Base-by-base conservation (phyloP, 2,113 vertebrate species). In the Rhizomys pruinosus region DNA sequence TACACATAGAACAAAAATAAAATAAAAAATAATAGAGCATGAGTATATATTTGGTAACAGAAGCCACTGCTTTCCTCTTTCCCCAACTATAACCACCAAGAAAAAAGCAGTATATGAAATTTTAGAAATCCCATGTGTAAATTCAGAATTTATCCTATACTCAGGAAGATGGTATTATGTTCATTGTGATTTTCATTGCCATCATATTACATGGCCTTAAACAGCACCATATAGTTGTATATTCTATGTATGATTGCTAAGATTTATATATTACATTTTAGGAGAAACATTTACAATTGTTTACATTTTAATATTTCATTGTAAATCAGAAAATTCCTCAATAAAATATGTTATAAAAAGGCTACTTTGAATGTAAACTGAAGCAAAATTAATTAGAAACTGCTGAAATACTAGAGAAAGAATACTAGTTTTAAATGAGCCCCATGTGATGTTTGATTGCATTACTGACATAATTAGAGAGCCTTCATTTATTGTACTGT, bases 361-460 rank as follows among this genome's bases (percentile, higher is more conserved):
- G 39, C 76, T 94, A 69, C 95, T 97, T 97, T 95, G 94, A 96
- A 87, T 96, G 79, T 87, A 95, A 95, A 95, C 97, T 97, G 81
- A 96, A 98, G 92, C 93, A 97, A 97, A 97, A 98, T 97, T 97
- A 82, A 97, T 97, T 95, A 96, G 92, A 97, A 97, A 94, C 96
- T 97, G 97, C 90, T 97, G 97, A 98, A 97, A 98, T 96, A 73
- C 84, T 84, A 92, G 96, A 95, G 84, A 97, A 97, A 95, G 94
- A 95, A 97, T 96, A 91, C 44, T 95, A 93, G 95, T 96, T 97
- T 84, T 95, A 98, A 98, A 97, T 95, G 96, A 87, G 76, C 92
- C 94, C 66, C 97, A 97, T 95, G 90, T 93, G 96, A 96, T 93
- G 96, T 93, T 98, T 96, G 96, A 92, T 94, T 97, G 97, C 73